Base-by-base conservation (phyloP, 2,797 vertebrate species). In the Cirrhinus molitorella region DNA sequence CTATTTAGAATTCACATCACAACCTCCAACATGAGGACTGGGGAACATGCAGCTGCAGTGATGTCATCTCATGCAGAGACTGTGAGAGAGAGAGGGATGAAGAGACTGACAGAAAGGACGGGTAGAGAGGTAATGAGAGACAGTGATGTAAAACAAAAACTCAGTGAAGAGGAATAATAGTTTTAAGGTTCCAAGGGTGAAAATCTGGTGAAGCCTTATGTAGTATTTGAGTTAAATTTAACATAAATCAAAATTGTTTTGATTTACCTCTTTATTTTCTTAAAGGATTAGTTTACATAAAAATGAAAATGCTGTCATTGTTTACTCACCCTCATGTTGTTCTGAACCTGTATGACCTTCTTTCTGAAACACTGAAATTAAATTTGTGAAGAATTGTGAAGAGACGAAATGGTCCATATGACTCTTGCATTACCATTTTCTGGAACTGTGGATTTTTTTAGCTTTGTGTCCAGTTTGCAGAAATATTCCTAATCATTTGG, bases 21-120 rank as follows among this genome's bases (percentile, higher is more conserved):
- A 12, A 14, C 57, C 67, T 81, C 43, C 43, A 34, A 63, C 61
- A 83, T 31, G 63, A 80, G 55, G 49, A 57, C 43, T 31, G 87
- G 93, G 86, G 88, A 91, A 89, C 88, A 91, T 93, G 89, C 92
- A 93, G 94, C 94, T 92, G 92, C 93, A 91, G 92, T 95, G 94
- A 95, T 94, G 94, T 94, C 92, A 95, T 95, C 73, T 76, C 65
- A 76, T 71, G 43, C 19, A 59, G 71, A 79, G 45, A 83, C 10
- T 23, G 71, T 57, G 77, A 83, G 81, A 88, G 86, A 88, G 21
- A 86, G 61, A 57, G 57, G 25, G 45, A 45, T 19, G 16, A 10
- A 51, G 5, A 28, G 25, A 49, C 67, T 73, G 72, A 61, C 25
- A 17, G 25, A 21, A 31, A 45, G 23, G 9, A 40, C 17, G n/a